Evolutionary conservation across 1,140 invertebrate genomes (phyloP), one percentile per base, ranked within the genome.

Genomic region (Metaphire vulgaris): DNA sequence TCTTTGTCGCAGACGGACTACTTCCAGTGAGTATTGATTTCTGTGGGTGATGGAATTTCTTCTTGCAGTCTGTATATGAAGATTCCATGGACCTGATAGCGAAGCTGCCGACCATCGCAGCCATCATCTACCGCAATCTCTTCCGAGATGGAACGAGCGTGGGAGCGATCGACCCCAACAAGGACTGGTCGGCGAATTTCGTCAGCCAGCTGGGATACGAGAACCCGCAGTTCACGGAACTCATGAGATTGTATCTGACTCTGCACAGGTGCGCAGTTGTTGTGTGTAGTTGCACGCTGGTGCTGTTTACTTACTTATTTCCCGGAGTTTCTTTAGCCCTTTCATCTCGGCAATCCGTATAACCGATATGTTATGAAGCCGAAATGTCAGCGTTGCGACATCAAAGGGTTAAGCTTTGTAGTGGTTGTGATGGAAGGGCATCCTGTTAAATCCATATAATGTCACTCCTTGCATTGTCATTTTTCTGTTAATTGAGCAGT

Each of bases 51-150:
- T n/a, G n/a, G n/a, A n/a, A n/a, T n/a, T n/a, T n/a, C n/a, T n/a
- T n/a, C n/a, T n/a, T n/a, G n/a, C 81, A 89, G 89, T 89, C 89
- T 79, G 89, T 90, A 0, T 97, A 94, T 86, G 95, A 98, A 88
- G 96, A 99, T 86, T 89, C 93, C 28, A 96, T 98, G 93, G 93
- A 97, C 86, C 87, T 98, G 79, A 96, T 98, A 84, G 96, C 96
- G 41, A 98, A 98, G 86, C 86, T 98, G 79, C 95, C 95, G 0
- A 94, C 94, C 29, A 90, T 98, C 28, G 95, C 96, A 14, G 94
- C 96, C 0, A 94, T 94, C 1, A 98, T 99, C 78, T 73, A 73
- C 33, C 32, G 92, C 80, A 96, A 96, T 84, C 89, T 93, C 29
- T 96, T 93, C 87, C 89, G 91, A 79, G 92, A 93, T 82, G 94